Percentiles rank a stretch among this genome's conserved stretches.
Evolutionary conservation across 2,888 invertebrate species (phyloP).

Genomic region (Ariolimax columbianus): DNA sequence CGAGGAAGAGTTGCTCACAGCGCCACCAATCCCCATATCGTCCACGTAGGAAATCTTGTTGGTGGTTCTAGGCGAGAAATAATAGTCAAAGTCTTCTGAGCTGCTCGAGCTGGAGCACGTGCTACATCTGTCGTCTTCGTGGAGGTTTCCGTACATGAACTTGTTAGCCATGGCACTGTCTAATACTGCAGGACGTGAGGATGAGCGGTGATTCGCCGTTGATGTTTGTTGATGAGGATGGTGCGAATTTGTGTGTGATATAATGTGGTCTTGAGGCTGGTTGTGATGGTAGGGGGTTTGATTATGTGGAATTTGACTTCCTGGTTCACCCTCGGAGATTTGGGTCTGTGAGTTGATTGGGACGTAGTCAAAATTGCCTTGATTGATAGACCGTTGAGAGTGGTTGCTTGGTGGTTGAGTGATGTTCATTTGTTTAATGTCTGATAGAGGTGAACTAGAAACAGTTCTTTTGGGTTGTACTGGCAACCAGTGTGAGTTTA

Average conservation of each 20-base stretch:
- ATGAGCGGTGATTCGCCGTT: not conserved
- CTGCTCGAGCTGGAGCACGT: constrained; percentile 87
- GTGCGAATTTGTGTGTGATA: not conserved
- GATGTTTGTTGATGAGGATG: not conserved
- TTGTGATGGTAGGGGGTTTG: not conserved
- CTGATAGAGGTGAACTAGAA: constrained; percentile 56
- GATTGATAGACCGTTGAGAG: not conserved
- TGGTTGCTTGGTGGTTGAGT: constrained; percentile 61
- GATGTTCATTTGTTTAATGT: constrained; percentile 73
- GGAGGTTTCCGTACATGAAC: constrained; percentile 57
- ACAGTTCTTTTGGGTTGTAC: constrained; percentile 36
- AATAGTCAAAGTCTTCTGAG: constrained; percentile 91
- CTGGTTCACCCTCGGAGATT: constrained; percentile 70
- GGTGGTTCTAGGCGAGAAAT: constrained; percentile 88
- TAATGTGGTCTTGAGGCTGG: not conserved
- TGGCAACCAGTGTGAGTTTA: not conserved
- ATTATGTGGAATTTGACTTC: constrained; percentile 29
- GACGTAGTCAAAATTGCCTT: not conserved
- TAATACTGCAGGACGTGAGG: constrained; percentile 24
- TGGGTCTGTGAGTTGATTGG: constrained; percentile 66
- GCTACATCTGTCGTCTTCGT: constrained; percentile 84
- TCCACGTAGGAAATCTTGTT: constrained; percentile 92
- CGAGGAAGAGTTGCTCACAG: not conserved
- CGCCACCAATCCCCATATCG: constrained; percentile 82
- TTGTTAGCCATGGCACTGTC: constrained; percentile 41